Percentiles rank a stretch among this genome's conserved stretches.
Conservation (phyloP, 2,888 invertebrate species). For the Amiota communis region DNA sequence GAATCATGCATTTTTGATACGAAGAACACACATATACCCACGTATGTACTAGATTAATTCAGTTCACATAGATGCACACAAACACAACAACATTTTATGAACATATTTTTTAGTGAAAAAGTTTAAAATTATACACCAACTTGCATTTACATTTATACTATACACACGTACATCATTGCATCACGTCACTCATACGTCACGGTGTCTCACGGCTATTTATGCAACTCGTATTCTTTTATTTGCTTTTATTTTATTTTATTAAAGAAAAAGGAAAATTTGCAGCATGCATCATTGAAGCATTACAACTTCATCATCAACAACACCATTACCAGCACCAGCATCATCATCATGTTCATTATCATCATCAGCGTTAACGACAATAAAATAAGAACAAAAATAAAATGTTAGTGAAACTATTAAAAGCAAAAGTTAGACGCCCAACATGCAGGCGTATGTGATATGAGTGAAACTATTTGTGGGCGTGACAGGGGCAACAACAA, state of each 20-base stretch:
- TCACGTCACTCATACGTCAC: slow-evolving; percentile 34
- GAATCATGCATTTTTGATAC: slow-evolving; percentile 36
- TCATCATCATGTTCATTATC: background rate
- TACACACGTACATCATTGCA: slow-evolving; percentile 22
- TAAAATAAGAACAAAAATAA: background rate
- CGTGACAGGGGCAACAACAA: background rate
- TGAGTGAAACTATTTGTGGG: background rate
- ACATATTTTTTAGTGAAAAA: slow-evolving; percentile 25
- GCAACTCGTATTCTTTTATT: slow-evolving; percentile 3
- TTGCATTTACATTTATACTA: background rate
- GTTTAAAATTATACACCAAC: slow-evolving; percentile 39
- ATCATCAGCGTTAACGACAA: background rate
- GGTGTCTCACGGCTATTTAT: slow-evolving; percentile 32
- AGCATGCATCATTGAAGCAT: slow-evolving; percentile 25
- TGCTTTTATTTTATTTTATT: background rate
- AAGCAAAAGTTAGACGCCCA: slow-evolving; percentile 7
- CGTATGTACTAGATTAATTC: slow-evolving; percentile 34
- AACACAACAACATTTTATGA: background rate
- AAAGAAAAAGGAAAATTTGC: background rate
- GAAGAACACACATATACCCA: slow-evolving; percentile 6
- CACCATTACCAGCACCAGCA: background rate
- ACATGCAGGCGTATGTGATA: no score
- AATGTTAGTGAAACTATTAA: background rate
- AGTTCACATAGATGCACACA: background rate
- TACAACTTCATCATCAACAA: slow-evolving; percentile 20